phyloP scores from a whole-genome alignment of 2,113 vertebrate species.

The Leptodactylus fuscus region DNA sequence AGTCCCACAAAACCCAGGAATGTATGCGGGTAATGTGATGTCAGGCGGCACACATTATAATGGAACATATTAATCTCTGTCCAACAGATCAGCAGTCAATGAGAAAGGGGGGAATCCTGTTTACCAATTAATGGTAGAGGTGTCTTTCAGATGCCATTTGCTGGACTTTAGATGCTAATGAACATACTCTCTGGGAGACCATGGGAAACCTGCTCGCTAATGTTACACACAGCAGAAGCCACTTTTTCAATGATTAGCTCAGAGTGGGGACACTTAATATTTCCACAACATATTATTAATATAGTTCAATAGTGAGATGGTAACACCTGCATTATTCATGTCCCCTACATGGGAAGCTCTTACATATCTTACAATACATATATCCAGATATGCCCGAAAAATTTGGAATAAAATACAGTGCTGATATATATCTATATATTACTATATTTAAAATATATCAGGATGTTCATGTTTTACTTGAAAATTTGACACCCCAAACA shows the following conservation, averaged over 20 bases:
- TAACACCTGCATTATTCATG: conserved; percentile 40
- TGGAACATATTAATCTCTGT: conserved; percentile 39
- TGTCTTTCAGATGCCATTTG: conserved; percentile 39
- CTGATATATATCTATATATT: no score
- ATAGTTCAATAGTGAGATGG: neutral
- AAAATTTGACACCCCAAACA: no score
- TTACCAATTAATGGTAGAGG: conserved; percentile 29
- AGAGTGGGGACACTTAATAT: neutral
- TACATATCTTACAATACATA: neutral
- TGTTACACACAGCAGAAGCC: neutral
- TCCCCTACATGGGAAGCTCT: no score
- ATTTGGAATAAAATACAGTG: neutral
- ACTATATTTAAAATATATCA: no score
- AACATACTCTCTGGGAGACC: conserved; percentile 46
- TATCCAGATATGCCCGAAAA: neutral
- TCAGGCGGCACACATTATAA: conserved; percentile 23
- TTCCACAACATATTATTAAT: neutral
- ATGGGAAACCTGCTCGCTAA: conserved; percentile 18
- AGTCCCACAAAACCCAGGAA: conserved; percentile 41
- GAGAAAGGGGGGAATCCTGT: neutral
- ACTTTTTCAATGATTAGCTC: conserved; percentile 20
- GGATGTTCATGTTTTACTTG: no score
- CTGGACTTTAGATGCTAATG: conserved; percentile 41
- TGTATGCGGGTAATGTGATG: conserved; percentile 34
- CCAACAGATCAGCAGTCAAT: conserved; percentile 41